These are phyloP conservation scores for Struthio camelus DNA, from an alignment of 2,113 vertebrate species.

Conservation along the genomic window DNA sequence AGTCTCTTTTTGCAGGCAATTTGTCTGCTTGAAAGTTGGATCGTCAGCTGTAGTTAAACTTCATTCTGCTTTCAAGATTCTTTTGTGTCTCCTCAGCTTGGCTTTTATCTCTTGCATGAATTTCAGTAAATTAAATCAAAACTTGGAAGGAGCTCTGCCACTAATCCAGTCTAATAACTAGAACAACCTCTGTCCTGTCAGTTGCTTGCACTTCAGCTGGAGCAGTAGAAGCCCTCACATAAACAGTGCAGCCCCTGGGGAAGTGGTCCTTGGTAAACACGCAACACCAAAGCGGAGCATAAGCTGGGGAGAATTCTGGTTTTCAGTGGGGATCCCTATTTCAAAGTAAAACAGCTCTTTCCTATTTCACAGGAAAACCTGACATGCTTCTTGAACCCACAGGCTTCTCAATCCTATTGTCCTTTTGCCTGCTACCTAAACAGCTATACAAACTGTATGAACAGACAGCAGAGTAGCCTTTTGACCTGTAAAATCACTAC, in stretches of 20 bases:
- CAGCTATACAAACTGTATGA: neutral
- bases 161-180: neutral
- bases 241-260: neutral
- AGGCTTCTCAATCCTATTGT: neutral
- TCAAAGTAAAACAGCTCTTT: neutral
- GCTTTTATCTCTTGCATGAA: neutral
- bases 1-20: conserved; percentile 39
- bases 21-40: conserved; percentile 51
- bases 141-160: neutral
- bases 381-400: neutral
- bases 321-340: neutral
- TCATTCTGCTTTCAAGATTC: conserved; percentile 44
- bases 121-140: neutral
- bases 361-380: neutral
- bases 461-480: neutral
- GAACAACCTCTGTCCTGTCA: neutral
- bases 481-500: neutral
- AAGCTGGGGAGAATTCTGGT: neutral
- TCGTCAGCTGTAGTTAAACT: conserved; percentile 45
- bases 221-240: neutral
- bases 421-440: neutral
- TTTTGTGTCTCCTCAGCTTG: neutral
- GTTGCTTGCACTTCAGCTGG: neutral
- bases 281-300: fast-evolving
- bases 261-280: neutral